Evolutionary conservation across 2,113 vertebrate species (phyloP).

Genomic region (Dasyurus viverrinus): DNA sequence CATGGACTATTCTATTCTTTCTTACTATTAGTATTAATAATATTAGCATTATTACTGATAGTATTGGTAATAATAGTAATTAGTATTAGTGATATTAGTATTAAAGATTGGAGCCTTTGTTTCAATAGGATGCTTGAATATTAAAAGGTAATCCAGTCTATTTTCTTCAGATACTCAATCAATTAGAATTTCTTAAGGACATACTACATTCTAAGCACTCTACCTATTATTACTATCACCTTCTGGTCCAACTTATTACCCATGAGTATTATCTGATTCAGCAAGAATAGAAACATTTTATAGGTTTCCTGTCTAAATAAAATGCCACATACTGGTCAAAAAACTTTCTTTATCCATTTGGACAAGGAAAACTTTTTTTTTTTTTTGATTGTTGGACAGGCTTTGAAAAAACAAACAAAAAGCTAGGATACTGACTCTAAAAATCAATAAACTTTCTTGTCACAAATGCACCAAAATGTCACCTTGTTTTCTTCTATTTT

Average conservation of each 20-base stretch:
- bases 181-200: neutral
- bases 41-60: neutral
- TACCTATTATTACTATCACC: neutral
- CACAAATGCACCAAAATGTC: neutral
- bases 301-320: neutral
- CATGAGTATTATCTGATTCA: neutral
- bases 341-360: neutral
- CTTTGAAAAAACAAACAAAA: neutral
- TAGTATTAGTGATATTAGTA: neutral
- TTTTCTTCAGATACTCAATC: neutral
- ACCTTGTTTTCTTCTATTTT: neutral
- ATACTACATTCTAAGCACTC: neutral
- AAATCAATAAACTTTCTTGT: neutral
- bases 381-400: neutral
- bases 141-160: neutral
- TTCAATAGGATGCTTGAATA: neutral
- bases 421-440: neutral
- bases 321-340: neutral
- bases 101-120: neutral
- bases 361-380: neutral
- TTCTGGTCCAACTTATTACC: neutral
- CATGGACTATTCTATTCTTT: neutral
- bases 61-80: too few species aligned
- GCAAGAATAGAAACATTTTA: neutral
- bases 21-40: neutral